Evolutionary conservation across 2,113 vertebrate species (phyloP).

Genomic region (Pedionomus torquatus): DNA sequence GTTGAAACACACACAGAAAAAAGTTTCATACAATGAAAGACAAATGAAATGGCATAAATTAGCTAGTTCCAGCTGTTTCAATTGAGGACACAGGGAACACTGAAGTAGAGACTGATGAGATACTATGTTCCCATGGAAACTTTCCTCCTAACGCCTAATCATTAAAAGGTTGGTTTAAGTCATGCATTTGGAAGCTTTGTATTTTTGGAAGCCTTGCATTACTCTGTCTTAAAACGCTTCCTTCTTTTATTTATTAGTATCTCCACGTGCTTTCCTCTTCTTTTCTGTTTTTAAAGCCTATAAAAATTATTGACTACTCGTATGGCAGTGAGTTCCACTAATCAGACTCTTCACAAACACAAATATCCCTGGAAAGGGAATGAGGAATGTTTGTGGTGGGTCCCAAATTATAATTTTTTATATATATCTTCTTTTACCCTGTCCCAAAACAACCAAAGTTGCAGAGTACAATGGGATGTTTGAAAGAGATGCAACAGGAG

Average conservation of each 20-base stretch:
- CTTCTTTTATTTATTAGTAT: neutral
- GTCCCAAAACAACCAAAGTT: neutral
- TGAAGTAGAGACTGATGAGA: constrained; percentile 34
- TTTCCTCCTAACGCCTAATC: constrained; percentile 11
- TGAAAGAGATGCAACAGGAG: neutral
- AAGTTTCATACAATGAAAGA: constrained; percentile 11
- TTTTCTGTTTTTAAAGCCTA: neutral
- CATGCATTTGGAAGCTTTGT: constrained; percentile 5
- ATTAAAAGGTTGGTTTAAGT: constrained; percentile 39
- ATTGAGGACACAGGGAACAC: constrained; percentile 8
- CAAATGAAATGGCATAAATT: constrained; percentile 46
- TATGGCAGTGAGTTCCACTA: neutral
- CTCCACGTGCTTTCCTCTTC: neutral
- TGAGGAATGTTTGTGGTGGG: neutral
- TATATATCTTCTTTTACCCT: neutral
- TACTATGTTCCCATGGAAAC: constrained; percentile 56
- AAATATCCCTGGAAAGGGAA: neutral
- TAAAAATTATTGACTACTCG: neutral
- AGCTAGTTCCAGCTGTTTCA: constrained; percentile 42
- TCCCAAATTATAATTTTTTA: neutral
- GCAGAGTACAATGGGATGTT: neutral
- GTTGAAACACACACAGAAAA: neutral
- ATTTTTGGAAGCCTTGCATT: constrained; percentile 21
- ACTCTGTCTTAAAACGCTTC: neutral
- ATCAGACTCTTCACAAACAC: neutral